Percentiles rank a stretch among this genome's conserved stretches.
These are phyloP conservation scores for Volucella zonaria DNA, from an alignment of 2,888 invertebrate species.

Conservation along the genomic window DNA sequence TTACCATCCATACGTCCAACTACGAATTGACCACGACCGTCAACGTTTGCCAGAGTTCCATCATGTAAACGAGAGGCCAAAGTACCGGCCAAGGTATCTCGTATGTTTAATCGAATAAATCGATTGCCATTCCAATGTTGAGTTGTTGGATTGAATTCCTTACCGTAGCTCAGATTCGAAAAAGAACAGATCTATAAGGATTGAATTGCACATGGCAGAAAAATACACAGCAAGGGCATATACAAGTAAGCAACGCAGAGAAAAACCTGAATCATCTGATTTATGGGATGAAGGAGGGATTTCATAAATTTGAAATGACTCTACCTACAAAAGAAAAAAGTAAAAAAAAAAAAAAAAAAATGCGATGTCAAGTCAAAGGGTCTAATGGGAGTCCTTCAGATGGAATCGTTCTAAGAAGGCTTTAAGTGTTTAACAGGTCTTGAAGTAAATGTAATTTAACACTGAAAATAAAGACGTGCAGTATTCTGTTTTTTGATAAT, in stretches of 20 bases:
- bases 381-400: constrained; percentile 1
- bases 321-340: constrained; percentile 18
- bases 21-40: constrained; percentile 68
- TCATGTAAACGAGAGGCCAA: constrained; percentile 44
- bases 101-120: constrained; percentile 73
- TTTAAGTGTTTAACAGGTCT: too few species aligned
- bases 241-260: constrained; percentile 11
- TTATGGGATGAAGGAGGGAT: constrained; percentile 66
- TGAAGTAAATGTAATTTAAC: too few species aligned
- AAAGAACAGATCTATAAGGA: constrained; percentile 54
- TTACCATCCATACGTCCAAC: constrained; percentile 53
- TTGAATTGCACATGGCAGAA: constrained; percentile 17
- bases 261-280: constrained; percentile 57
- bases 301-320: constrained; percentile 72
- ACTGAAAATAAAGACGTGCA: too few species aligned
- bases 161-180: constrained; percentile 31
- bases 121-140: constrained; percentile 72
- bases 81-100: constrained; percentile 32
- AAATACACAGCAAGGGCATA: constrained; percentile 12
- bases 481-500: too few species aligned
- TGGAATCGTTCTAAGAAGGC: too few species aligned
- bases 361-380: constrained; percentile 51
- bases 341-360: constrained; percentile 26
- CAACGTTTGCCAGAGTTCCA: constrained; percentile 60
- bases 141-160: constrained; percentile 72